Evolutionary conservation across 2,113 vertebrate genomes (phyloP).

Genomic region (Dipodomys ordii): DNA sequence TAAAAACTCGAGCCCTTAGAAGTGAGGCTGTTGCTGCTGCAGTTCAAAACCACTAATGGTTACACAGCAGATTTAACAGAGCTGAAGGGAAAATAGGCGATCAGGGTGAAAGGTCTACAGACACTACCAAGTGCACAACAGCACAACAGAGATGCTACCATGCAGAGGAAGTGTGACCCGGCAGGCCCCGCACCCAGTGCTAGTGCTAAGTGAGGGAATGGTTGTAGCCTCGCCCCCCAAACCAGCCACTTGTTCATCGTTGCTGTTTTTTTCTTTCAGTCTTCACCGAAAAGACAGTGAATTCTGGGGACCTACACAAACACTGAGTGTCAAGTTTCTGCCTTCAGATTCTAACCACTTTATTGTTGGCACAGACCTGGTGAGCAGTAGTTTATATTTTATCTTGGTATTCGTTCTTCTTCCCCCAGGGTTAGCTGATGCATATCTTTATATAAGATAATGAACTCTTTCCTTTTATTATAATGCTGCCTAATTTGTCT

Average conservation of each 20-base stretch:
- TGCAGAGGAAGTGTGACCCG: too few relatives aligned
- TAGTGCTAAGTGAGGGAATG: not conserved
- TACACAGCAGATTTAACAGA: not conserved
- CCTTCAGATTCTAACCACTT: slow-evolving; percentile 93
- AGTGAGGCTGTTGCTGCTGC: not conserved
- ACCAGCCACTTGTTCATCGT: not conserved
- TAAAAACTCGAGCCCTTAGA: not conserved
- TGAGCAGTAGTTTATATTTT: slow-evolving; percentile 82
- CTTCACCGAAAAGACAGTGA: slow-evolving; percentile 79
- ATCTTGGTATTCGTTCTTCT: accelerated
- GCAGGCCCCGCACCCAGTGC: too few relatives aligned
- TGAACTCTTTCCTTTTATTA: not conserved
- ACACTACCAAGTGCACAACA: too few relatives aligned
- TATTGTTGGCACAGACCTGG: slow-evolving; percentile 94
- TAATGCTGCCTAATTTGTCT: not conserved
- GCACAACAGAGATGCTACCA: too few relatives aligned
- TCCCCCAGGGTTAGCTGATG: not conserved
- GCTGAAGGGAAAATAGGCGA: not conserved
- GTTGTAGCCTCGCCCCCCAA: accelerated
- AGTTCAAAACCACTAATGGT: not conserved
- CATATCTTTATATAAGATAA: not conserved
- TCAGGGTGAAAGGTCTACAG: too few relatives aligned
- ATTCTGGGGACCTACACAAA: slow-evolving; percentile 82
- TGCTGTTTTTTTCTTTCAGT: slow-evolving; percentile 80
- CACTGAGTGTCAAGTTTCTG: slow-evolving; percentile 91